Conservation (phyloP, 2,888 invertebrate genomes). For the Campoplex capitator region DNA sequence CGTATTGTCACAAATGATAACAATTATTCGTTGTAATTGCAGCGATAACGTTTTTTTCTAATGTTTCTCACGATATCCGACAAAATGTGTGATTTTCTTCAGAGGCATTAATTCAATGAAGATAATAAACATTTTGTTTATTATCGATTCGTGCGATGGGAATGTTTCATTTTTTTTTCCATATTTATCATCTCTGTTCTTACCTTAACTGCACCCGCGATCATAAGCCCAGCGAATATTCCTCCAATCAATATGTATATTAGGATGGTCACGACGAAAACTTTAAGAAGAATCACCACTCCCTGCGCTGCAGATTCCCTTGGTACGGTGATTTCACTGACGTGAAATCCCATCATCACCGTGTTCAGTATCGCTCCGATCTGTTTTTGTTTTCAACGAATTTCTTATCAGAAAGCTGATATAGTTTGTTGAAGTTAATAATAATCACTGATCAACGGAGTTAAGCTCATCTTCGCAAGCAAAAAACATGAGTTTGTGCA, state of each 20-base stretch:
- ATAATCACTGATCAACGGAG: no score
- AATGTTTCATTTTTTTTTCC: not conserved
- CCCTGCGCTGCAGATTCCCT: not conserved
- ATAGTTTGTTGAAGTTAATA: no score
- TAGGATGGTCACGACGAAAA: slow-evolving; percentile 11
- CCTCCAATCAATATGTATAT: slow-evolving; percentile 17
- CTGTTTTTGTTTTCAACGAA: not conserved
- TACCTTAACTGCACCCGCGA: slow-evolving; percentile 49
- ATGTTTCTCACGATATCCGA: not conserved
- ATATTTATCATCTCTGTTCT: not conserved
- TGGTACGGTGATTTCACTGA: not conserved
- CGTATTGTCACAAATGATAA: not conserved
- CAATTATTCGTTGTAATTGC: not conserved
- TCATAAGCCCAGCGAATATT: slow-evolving; percentile 27
- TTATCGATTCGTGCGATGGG: not conserved
- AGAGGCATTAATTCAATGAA: not conserved
- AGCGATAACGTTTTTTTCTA: not conserved
- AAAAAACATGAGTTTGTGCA: no score
- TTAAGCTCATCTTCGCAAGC: no score
- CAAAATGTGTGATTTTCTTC: not conserved
- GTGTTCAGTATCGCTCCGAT: not conserved
- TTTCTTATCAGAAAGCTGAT: not conserved
- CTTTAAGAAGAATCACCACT: not conserved
- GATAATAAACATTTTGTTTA: no score
- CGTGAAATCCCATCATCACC: slow-evolving; percentile 16